Percentiles rank a stretch among this genome's conserved stretches.
Conservation (phyloP, 2,888 invertebrate species). For the Aethes cnicana region DNA sequence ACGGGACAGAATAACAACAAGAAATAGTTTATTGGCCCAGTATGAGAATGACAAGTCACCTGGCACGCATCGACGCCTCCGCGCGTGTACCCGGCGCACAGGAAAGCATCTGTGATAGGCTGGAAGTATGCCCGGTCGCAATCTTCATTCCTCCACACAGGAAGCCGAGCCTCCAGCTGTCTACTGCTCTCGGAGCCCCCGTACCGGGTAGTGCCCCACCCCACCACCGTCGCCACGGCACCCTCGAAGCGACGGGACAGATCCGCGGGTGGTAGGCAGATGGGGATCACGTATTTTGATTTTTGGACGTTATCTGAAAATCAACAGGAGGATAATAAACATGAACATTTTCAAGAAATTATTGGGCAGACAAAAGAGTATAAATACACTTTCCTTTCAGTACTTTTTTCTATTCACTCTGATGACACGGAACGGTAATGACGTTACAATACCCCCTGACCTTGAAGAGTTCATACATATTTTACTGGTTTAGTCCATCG, state of each 20-base stretch:
- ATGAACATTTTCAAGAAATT: too few species aligned
- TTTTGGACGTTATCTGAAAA: slow-evolving; percentile 86
- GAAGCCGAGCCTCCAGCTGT: slow-evolving; percentile 91
- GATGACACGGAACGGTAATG: too few species aligned
- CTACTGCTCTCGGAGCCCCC: slow-evolving; percentile 94
- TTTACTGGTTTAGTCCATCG: too few species aligned
- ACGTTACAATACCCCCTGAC: too few species aligned
- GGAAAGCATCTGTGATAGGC: slow-evolving; percentile 93
- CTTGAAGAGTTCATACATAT: too few species aligned
- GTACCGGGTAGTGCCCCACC: slow-evolving; percentile 95
- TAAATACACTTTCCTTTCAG: too few species aligned
- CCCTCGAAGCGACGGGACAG: slow-evolving; percentile 83
- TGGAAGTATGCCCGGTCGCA: slow-evolving; percentile 96
- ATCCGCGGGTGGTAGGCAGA: slow-evolving; percentile 89
- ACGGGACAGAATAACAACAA: too few species aligned
- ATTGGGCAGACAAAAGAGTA: too few species aligned
- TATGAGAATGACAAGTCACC: slow-evolving; percentile 63
- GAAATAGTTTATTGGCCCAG: too few species aligned
- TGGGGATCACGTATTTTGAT: slow-evolving; percentile 92
- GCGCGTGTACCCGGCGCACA: slow-evolving; percentile 94
- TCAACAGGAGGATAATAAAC: too few species aligned
- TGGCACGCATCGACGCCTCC: slow-evolving; percentile 97
- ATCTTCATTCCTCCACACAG: slow-evolving; percentile 94
- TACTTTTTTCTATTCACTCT: too few species aligned
- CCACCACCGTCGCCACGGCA: slow-evolving; percentile 92